Conservation (phyloP, 2,113 vertebrate species). For the Columbina picui region DNA sequence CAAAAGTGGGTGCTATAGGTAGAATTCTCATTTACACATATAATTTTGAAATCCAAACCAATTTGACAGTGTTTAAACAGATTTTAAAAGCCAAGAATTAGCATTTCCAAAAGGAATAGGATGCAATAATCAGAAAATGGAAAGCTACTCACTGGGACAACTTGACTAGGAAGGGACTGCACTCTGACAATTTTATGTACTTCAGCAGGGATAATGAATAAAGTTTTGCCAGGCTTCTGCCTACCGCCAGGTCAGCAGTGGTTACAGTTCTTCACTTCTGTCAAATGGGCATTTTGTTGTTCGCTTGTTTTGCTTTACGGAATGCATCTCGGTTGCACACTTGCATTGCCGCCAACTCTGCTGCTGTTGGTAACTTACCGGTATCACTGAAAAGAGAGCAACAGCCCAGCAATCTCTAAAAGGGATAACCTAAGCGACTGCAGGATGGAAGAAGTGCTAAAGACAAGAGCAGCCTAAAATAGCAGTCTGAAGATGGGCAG, state of each 20-base stretch:
- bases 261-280: background rate
- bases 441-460: conserved; percentile 17
- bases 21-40: conserved; percentile 39
- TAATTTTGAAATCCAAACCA: conserved; percentile 45
- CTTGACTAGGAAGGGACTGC: background rate
- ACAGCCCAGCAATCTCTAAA: background rate
- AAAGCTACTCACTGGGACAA: background rate
- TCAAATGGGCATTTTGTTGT: background rate
- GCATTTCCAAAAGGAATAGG: background rate
- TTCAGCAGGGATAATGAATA: background rate
- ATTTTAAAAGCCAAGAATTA: background rate
- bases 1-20: background rate
- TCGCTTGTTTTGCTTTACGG: background rate
- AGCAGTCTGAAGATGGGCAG: conserved; percentile 29
- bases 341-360: background rate
- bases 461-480: conserved; percentile 55
- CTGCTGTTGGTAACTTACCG: background rate
- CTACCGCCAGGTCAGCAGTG: rapidly evolving
- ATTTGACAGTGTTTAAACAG: conserved; percentile 18
- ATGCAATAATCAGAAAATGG: background rate
- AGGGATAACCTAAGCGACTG: background rate
- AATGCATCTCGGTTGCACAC: background rate
- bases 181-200: background rate
- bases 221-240: background rate
- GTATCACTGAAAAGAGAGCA: background rate